phyloP scores from a whole-genome alignment of 2,113 vertebrate species.

The Tachycineta bicolor region DNA sequence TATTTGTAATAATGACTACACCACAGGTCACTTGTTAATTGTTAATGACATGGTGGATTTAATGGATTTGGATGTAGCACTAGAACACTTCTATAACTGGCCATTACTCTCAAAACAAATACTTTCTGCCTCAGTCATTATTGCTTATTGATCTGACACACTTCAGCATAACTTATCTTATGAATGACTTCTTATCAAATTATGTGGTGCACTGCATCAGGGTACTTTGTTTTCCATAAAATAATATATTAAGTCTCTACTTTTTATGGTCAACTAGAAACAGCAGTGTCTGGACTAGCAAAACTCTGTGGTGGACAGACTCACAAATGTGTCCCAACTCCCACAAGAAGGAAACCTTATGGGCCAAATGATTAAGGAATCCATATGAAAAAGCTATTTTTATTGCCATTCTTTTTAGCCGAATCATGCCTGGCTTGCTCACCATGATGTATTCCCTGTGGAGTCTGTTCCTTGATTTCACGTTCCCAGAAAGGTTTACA shows the following conservation, averaged over 20 bases:
- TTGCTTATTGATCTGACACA: neutral
- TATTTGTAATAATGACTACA: neutral
- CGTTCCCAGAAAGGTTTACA: neutral
- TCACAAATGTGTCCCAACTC: neutral
- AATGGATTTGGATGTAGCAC: neutral
- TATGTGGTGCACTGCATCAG: neutral
- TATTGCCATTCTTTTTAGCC: neutral
- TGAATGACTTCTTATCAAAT: neutral
- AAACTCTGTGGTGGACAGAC: neutral
- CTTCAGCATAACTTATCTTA: neutral
- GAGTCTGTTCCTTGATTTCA: neutral
- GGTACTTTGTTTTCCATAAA: neutral
- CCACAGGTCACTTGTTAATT: neutral
- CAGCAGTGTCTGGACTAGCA: neutral
- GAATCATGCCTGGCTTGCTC: neutral
- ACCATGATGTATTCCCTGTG: neutral
- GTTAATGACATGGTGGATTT: neutral
- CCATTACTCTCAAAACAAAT: neutral
- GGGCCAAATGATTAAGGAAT: neutral
- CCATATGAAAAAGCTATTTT: neutral
- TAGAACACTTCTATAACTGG: neutral
- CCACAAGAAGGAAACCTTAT: neutral
- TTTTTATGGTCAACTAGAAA: neutral
- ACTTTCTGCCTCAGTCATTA: neutral
- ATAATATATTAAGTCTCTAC: neutral